phyloP scores from a whole-genome alignment of 2,113 vertebrate genomes.

The Daboia siamensis region DNA sequence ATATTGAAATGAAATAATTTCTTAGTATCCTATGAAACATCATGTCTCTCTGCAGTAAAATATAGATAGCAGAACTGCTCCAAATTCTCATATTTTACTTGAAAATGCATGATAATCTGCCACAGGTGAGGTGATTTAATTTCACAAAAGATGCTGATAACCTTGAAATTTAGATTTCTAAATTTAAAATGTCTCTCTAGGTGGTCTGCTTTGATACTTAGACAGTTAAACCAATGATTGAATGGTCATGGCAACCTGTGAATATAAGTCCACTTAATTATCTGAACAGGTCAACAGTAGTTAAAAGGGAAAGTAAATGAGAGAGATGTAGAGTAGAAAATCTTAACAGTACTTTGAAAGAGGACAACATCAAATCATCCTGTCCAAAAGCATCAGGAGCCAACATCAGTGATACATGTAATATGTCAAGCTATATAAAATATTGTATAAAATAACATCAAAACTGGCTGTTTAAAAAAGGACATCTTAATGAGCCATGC shows the following conservation, averaged over 20 bases:
- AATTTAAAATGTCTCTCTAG: not conserved
- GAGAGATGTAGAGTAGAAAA: not conserved
- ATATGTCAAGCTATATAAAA: not conserved
- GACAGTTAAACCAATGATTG: not conserved
- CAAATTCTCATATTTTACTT: not conserved
- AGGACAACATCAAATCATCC: not conserved
- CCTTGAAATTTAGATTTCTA: not conserved
- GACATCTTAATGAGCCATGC: conserved; percentile 4
- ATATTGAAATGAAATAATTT: not conserved
- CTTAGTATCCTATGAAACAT: not conserved
- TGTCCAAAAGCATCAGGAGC: not conserved
- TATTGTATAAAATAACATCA: not conserved
- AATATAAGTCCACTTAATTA: too few relatives aligned
- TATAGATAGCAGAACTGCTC: not conserved
- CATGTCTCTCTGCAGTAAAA: not conserved
- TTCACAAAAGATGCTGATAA: not conserved
- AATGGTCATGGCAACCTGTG: not conserved
- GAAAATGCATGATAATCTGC: not conserved
- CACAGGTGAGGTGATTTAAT: not conserved
- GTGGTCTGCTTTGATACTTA: not conserved
- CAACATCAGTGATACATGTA: not conserved
- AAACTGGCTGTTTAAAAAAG: not conserved
- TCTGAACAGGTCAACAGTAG: not conserved
- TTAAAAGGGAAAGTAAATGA: not conserved
- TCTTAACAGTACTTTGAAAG: not conserved